Base-by-base conservation (phyloP, 2,888 invertebrate species). In the Thalpophila matura region DNA sequence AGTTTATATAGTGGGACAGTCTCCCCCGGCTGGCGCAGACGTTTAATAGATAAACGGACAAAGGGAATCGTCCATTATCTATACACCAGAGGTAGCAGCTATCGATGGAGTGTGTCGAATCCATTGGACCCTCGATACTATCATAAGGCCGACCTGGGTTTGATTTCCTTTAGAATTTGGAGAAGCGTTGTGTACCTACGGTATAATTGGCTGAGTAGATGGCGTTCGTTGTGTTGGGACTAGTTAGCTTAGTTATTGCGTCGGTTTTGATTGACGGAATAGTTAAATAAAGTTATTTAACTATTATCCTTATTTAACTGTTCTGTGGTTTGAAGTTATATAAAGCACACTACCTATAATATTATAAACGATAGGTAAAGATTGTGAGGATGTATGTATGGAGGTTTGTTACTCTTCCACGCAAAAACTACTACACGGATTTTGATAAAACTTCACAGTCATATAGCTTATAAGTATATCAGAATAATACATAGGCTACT, bases 31-130 rank as follows among this genome's bases (percentile, higher is more conserved):
- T 35, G 27, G 27, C 26, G n/a, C n/a, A 22, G 31, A 74, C 49
- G 43, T 49, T 65, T 65, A 59, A 70, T 54, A 63, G 66, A 70
- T 66, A 70, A 58, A 42, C 46, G 50, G 55, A 75, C 63, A 71
- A 64, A 71, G 67, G 46, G 40, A 55, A 59, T 18, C 7, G 26
- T 7, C 50, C 29, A 59, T 79, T 61, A 61, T 63, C 49, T 66
- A 38, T 45, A 54, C 43, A 54, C 42, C 12, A n/a, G 42, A 56
- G 47, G 35, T 45, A 33, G 31, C 29, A 12, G 46, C 18, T 53
- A 51, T 37, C 20, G 33, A 57, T 1, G 16, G 24, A 31, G 16
- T 50, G 24, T 40, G 55, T 77, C 46, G 12, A 46, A 47, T n/a
- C 43, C 35, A 56, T 56, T 55, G 53, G 31, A 42, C 40, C 35